Evolutionary conservation across 2,797 vertebrate species (phyloP).

Genomic region (Mormyrops attenuatus): DNA sequence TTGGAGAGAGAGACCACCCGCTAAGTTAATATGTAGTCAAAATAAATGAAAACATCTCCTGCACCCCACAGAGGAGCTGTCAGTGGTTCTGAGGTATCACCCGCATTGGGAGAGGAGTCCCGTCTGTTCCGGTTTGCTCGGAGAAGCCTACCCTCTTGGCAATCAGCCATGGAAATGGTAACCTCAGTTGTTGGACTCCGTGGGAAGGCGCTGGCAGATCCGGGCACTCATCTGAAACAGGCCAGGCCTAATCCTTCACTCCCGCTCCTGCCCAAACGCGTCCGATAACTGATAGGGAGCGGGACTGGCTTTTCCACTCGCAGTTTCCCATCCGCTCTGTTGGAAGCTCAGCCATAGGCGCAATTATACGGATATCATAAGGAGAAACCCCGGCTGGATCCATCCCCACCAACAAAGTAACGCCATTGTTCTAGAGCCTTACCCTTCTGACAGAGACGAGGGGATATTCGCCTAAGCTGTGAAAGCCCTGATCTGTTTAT

Average conservation of each 20-base stretch:
- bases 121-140: background rate
- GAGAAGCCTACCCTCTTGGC: background rate
- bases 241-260: background rate
- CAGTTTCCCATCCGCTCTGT: background rate
- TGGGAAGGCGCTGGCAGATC: background rate
- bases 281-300: background rate
- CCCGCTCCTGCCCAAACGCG: background rate
- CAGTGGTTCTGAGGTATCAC: background rate
- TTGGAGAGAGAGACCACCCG: background rate
- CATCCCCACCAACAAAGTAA: background rate
- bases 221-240: background rate
- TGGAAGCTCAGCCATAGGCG: background rate
- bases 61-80: background rate
- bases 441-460: background rate
- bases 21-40: slow-evolving; percentile 1
- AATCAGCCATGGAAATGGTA: background rate
- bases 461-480: background rate
- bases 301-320: background rate
- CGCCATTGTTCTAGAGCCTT: background rate
- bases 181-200: background rate
- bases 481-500: slow-evolving; percentile 16
- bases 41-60: background rate
- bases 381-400: background rate
- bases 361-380: background rate
- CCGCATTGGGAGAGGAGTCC: background rate